Conservation (phyloP, 2,113 vertebrate genomes). For the Bos indicus region DNA sequence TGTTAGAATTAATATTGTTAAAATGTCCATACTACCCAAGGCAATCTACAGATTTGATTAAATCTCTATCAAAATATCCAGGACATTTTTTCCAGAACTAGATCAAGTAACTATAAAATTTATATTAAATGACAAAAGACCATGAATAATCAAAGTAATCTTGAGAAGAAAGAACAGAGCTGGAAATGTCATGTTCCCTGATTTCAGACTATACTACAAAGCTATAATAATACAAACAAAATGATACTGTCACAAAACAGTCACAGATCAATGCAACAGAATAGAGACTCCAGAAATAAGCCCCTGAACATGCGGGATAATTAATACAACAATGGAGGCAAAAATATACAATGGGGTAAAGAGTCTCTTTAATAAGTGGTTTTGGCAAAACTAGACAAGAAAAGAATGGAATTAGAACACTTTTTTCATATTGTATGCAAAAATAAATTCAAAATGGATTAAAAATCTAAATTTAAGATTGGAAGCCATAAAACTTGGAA, state of each 20-base stretch:
- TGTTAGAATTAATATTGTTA: not conserved
- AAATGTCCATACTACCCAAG: not conserved
- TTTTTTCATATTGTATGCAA: not conserved
- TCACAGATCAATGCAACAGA: not conserved
- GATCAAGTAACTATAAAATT: not conserved
- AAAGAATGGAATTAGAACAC: not conserved
- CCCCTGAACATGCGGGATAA: not conserved
- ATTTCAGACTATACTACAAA: not conserved
- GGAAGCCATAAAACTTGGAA: not conserved
- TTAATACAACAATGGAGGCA: not conserved
- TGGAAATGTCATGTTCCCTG: not conserved
- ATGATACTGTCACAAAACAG: not conserved
- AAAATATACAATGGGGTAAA: not conserved
- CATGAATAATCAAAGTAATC: not conserved
- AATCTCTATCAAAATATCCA: not conserved
- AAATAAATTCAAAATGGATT: not conserved
- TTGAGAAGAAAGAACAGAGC: not conserved
- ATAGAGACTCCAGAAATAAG: not conserved
- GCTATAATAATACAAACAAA: not conserved
- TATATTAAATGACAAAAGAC: not conserved
- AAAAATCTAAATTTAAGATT: not conserved
- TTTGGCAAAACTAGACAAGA: not conserved
- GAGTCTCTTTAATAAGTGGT: not conserved
- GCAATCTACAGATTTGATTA: not conserved
- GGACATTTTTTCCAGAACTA: not conserved